These are phyloP conservation scores for Cryptomyrus ogoouensis DNA, from an alignment of 2,113 vertebrate genomes.

Conservation along the genomic window DNA sequence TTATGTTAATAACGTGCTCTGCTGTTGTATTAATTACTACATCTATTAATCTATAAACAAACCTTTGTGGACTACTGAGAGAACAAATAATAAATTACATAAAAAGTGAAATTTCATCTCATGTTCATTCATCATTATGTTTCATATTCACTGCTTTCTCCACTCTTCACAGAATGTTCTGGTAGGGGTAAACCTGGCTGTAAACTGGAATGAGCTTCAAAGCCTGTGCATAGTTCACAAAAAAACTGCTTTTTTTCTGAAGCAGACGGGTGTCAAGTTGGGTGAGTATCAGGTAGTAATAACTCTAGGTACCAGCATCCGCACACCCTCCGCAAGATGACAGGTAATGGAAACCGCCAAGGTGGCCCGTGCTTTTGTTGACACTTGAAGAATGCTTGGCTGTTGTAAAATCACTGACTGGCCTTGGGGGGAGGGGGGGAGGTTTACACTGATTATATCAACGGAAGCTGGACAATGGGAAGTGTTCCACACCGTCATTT, in stretches of 20 bases:
- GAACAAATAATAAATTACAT: background rate
- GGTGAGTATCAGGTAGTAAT: background rate
- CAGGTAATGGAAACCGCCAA: background rate
- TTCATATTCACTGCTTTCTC: background rate
- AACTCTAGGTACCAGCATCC: background rate
- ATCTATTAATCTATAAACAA: background rate
- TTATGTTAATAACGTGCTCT: too few species aligned
- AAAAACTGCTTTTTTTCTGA: background rate
- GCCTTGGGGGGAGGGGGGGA: background rate
- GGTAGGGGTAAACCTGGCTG: background rate
- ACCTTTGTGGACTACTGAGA: background rate
- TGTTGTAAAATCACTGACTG: background rate
- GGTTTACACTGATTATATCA: constrained; percentile 21
- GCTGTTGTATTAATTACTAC: background rate
- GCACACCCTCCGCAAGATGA: background rate
- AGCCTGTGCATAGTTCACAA: background rate
- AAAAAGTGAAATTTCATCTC: background rate
- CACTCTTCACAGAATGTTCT: background rate
- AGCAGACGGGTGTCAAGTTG: background rate
- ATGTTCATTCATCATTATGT: background rate
- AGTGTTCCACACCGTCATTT: constrained; percentile 25
- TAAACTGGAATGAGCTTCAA: background rate
- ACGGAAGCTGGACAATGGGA: constrained; percentile 49
- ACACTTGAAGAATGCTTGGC: background rate
- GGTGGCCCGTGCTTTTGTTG: background rate